Percentiles rank a stretch among this genome's conserved stretches.
Conservation (phyloP, 2,888 invertebrate genomes). For the Nebria salina region DNA sequence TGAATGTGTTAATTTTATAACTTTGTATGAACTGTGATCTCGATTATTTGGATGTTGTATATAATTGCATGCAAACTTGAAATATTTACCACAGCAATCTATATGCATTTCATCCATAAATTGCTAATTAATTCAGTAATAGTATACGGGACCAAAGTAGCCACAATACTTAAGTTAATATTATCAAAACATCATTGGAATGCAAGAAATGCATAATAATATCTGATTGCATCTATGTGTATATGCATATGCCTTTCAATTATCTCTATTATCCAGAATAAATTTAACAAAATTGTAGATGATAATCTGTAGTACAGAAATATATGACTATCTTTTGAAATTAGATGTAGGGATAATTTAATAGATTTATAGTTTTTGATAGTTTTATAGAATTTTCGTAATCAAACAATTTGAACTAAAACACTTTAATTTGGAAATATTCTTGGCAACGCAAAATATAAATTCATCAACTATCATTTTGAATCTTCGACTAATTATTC, state of each 20-base stretch:
- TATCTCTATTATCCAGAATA: too few species aligned
- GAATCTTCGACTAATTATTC: too few species aligned
- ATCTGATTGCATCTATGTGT: neutral
- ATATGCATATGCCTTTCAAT: neutral
- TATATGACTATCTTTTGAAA: too few species aligned
- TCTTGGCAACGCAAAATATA: too few species aligned
- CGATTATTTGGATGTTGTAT: neutral
- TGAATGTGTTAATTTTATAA: neutral
- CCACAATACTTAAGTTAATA: neutral
- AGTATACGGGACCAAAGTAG: neutral
- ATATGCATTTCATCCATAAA: neutral
- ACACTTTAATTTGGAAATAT: too few species aligned
- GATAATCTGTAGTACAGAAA: too few species aligned
- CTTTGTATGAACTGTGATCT: neutral
- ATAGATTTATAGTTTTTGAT: too few species aligned
- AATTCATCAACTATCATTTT: too few species aligned
- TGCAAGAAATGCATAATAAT: neutral
- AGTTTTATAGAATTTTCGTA: too few species aligned
- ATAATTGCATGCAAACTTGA: neutral
- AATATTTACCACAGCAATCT: neutral
- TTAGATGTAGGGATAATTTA: too few species aligned
- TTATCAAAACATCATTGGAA: neutral
- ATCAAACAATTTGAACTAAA: too few species aligned
- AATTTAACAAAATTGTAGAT: too few species aligned
- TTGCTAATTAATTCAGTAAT: neutral